phyloP scores from a whole-genome alignment of 1,140 invertebrate genomes.

The Holotrichia oblita region DNA sequence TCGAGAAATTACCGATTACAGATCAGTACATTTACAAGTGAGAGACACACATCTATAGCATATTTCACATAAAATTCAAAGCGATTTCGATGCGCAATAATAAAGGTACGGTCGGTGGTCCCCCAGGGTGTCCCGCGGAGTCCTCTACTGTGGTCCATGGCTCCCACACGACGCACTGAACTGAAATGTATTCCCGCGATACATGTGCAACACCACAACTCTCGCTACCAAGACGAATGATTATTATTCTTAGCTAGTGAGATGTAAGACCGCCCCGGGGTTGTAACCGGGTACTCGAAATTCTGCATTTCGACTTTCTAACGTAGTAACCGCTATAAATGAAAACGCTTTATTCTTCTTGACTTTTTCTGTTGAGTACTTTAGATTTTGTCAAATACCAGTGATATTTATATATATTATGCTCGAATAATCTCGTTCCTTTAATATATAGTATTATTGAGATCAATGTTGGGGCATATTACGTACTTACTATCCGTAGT shows the following conservation, averaged over 20 bases:
- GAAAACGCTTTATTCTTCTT: conserved; percentile 15
- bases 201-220: conserved; percentile 39
- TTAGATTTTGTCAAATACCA: neutral
- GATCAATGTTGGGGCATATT: too few relatives aligned
- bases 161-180: conserved; percentile 54
- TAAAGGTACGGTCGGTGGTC: conserved; percentile 46
- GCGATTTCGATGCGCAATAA: conserved; percentile 49
- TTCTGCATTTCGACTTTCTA: neutral
- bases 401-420: too few relatives aligned
- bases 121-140: conserved; percentile 42
- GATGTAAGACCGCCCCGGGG: conserved; percentile 4
- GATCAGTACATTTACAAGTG: neutral
- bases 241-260: conserved; percentile 27
- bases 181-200: conserved; percentile 52
- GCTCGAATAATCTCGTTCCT: too few relatives aligned
- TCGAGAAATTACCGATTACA: conserved; percentile 33
- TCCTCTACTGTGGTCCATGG: conserved; percentile 50
- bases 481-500: too few relatives aligned
- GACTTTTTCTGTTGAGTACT: neutral
- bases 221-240: neutral
- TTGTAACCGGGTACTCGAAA: neutral
- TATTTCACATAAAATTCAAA: conserved; percentile 8
- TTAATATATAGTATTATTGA: too few relatives aligned
- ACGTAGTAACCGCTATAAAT: neutral
- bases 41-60: neutral